These are phyloP conservation scores for Neolamprologus fasciatus DNA, from an alignment of 2,113 vertebrate genomes.

Conservation along the genomic window DNA sequence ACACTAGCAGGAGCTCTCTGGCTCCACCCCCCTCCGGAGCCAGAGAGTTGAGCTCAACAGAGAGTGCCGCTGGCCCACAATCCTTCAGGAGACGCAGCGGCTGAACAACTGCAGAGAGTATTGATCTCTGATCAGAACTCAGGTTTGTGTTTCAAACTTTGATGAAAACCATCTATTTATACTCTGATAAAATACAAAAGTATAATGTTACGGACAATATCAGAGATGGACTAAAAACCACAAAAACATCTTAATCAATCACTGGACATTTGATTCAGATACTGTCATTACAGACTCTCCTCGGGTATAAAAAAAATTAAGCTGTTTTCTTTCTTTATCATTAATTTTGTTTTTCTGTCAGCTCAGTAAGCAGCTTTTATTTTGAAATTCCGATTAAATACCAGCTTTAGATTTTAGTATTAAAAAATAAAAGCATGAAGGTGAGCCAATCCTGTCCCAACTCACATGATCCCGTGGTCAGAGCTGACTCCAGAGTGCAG, in stretches of 20 bases:
- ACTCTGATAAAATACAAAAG: background rate
- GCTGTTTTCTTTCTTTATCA: background rate
- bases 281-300: background rate
- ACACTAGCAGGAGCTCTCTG: slow-evolving; percentile 73
- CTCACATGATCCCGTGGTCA: slow-evolving; percentile 68
- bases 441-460: background rate
- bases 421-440: background rate
- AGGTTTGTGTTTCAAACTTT: background rate
- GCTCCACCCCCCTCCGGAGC: slow-evolving; percentile 81
- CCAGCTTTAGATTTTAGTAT: background rate
- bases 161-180: background rate
- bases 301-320: background rate
- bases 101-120: slow-evolving; percentile 62
- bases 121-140: background rate
- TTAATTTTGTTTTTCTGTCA: background rate
- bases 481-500: slow-evolving; percentile 76
- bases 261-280: background rate
- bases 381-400: background rate
- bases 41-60: slow-evolving; percentile 79
- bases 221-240: background rate
- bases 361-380: background rate
- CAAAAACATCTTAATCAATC: background rate
- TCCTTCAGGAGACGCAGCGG: slow-evolving; percentile 71
- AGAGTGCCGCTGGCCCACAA: slow-evolving; percentile 77
- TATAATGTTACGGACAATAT: background rate